Conservation (phyloP, 2,888 invertebrate species). For the Schizotus pectinicornis region DNA sequence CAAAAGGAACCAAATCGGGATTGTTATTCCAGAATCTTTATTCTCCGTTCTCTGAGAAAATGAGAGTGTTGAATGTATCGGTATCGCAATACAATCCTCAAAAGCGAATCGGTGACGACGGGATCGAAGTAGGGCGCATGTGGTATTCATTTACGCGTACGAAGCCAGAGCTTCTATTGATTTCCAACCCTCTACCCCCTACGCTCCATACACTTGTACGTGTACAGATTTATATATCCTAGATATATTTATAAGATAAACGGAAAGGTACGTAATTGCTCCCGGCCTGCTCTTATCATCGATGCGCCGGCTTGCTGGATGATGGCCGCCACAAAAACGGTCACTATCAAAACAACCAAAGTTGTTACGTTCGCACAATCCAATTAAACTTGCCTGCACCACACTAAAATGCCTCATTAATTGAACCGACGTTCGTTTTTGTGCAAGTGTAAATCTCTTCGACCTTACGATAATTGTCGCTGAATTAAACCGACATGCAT, state of each 20-base stretch:
- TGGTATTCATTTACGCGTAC: conserved; percentile 53
- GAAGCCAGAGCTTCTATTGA: conserved; percentile 49
- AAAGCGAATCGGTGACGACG: conserved; percentile 44
- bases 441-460: conserved; percentile 19
- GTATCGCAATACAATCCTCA: conserved; percentile 41
- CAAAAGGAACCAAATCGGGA: conserved; percentile 28
- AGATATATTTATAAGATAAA: conserved; percentile 39
- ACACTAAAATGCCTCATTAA: conserved; percentile 27
- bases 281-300: conserved; percentile 30
- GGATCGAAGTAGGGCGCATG: conserved; percentile 49
- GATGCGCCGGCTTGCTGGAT: conserved; percentile 11
- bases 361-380: conserved; percentile 27
- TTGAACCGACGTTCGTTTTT: conserved; percentile 20
- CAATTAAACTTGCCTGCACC: conserved; percentile 24
- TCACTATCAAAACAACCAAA: conserved; percentile 27
- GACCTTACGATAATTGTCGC: conserved; percentile 8
- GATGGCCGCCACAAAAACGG: conserved; percentile 25
- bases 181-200: conserved; percentile 45
- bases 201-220: conserved; percentile 38
- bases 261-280: conserved; percentile 36
- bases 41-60: conserved; percentile 33
- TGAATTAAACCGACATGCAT: conserved; percentile 24
- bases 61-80: conserved; percentile 38
- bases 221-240: conserved; percentile 42
- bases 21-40: conserved; percentile 36